Base-by-base conservation (phyloP, 2,888 invertebrate species). In the Endomychus coccineus region DNA sequence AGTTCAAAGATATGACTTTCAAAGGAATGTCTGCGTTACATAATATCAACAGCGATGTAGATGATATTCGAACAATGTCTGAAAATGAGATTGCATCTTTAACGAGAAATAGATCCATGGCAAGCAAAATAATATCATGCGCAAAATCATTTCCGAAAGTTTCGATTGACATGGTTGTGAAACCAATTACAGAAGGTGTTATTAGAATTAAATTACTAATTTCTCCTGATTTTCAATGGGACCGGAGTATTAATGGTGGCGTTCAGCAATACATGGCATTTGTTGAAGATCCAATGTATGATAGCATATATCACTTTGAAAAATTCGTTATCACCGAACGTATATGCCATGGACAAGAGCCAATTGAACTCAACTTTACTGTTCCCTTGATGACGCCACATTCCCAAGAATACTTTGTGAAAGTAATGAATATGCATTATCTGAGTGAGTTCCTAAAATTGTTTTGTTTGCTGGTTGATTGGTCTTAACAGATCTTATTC, bases 291-390 rank as follows among this genome's bases (percentile, higher is more conserved):
- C 87, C 95, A 0, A 88, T 89, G 23, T 85, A 79, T 32, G 91
- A 96, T 60, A 81, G 81, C 48, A 95, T 98, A 64, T 94, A 97
- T 64, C 97, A 99, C 64, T 86, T 88, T 35, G 98, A 99, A 62
- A 83, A 87, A 55, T 88, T 96, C 62, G 76, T 83, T 12, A 68
- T 94, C 21, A 61, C 62, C 1, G 62, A 64, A 43, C 54, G 47
- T 16, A 49, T 55, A 36, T 88, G 87, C 1, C 67, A 79, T 23
- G 49, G 39, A 2, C 71, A 73, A 9, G 85, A 90, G 51, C 73
- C 80, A 0, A 88, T 94, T 59, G 83, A 85, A 52, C 68, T 99
- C 14, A 77, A 91, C 1, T 92, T 98, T 70, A 97, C 96, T 0
- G 94, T 98, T 55, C 98, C 97, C 0, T 75, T 98, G 31, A 77